Base-by-base conservation (phyloP, 2,113 vertebrate genomes). In the Micromys minutus region DNA sequence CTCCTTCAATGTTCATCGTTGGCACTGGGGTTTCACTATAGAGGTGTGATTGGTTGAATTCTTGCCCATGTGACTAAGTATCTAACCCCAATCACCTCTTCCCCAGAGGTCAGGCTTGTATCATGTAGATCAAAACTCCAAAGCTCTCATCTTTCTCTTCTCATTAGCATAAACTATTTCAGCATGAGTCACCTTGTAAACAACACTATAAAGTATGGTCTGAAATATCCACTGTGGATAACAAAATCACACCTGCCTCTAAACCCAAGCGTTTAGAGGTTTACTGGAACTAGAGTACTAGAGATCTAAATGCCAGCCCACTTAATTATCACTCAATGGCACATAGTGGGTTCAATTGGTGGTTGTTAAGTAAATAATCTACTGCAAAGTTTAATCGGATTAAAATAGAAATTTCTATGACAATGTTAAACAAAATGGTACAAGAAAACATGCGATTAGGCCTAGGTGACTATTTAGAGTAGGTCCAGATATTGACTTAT, bases 401-500 rank as follows among this genome's bases (percentile, higher is more conserved):
- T 85, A 83, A 47, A 86, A 12, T 34, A 52, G 26, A 93, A 94
- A 77, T 88, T 79, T 31, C 36, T 61, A 50, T 39, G 55, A 93
- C 21, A 93, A 52, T 39, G 36, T 76, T 74, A 90, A 92, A 36
- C 42, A 76, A 31, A 87, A 91, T 67, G 17, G 72, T 52, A 91
- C 91, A 72, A 94, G 52, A 93, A 90, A 77, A 69, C 0, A 22
- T 36, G 31, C 55, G n/a, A 74, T 45, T 57, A 15, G 77, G 45
- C 67, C 57, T 93, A 57, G 29, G 29, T 57, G 71, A 71, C 34
- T 63, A 85, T 67, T 47, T 74, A 69, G 81, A 94, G 36, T n/a
- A n/a, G 13, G 61, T 95, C 74, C 47, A 72, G 42, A 63, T 91
- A 42, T 63, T 79, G 87, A 72, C 67, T 69, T 80, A 91, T 79